Conservation (phyloP, 1,140 invertebrate species). For the Zaprionus tsacasi region DNA sequence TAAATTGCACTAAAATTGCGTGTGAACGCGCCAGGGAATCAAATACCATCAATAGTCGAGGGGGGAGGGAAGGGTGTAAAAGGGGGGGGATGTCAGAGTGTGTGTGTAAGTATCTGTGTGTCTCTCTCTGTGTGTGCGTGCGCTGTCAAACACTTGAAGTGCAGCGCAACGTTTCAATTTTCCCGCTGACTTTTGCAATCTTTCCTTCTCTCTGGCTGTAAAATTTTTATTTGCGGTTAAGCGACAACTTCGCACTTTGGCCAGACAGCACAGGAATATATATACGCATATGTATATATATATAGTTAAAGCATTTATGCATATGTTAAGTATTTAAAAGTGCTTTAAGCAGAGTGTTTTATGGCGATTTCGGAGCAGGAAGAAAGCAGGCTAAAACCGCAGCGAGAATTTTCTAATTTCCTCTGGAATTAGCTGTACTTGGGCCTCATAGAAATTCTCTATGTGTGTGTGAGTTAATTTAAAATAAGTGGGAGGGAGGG, state of each 20-base stretch:
- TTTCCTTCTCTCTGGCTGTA: neutral
- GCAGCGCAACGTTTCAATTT: neutral
- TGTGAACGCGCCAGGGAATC: slow-evolving; percentile 22
- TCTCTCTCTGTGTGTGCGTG: neutral
- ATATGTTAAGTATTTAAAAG: neutral
- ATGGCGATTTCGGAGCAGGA: too few relatives aligned
- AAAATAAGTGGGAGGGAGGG: neutral
- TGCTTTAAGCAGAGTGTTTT: neutral
- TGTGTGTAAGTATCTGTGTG: neutral
- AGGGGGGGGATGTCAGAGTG: neutral
- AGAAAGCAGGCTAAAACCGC: neutral
- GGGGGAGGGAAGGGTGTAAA: neutral
- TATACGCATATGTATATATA: neutral
- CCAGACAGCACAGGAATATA: neutral
- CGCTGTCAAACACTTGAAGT: neutral
- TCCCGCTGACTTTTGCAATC: neutral
- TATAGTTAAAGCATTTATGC: neutral
- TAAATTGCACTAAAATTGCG: slow-evolving; percentile 75
- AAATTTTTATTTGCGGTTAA: slow-evolving; percentile 5
- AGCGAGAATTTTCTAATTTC: slow-evolving; percentile 3
- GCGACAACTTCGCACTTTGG: neutral
- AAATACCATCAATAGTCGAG: slow-evolving; percentile 16
- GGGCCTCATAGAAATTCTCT: neutral
- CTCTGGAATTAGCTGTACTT: neutral
- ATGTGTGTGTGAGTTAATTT: slow-evolving; percentile 6